A percentile compares a stretch with the other conserved stretches of the same genome.
phyloP scores from a whole-genome alignment of 2,113 vertebrate genomes.

The Sebastes fasciatus region DNA sequence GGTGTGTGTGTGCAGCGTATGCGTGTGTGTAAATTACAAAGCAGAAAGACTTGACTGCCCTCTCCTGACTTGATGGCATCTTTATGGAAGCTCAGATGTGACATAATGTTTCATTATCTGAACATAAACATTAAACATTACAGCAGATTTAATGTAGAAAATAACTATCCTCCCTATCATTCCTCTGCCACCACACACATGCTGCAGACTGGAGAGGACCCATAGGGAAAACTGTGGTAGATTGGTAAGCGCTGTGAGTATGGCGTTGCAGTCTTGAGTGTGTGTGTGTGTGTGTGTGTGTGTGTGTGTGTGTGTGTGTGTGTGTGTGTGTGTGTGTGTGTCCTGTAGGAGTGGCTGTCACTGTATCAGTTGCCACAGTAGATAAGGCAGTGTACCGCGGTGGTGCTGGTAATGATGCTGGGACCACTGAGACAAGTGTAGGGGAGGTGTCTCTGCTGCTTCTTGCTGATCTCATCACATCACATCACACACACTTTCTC shows the following conservation, averaged over 20 bases:
- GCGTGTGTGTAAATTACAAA: conserved; percentile 43
- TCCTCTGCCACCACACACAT: conserved; percentile 48
- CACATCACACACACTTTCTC: conserved; percentile 48
- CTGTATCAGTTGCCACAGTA: conserved; percentile 72
- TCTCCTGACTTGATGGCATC: conserved; percentile 67
- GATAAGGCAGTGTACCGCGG: conserved; percentile 69
- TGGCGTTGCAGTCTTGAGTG: conserved; percentile 23
- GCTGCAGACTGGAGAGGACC: conserved; percentile 25
- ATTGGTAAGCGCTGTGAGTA: conserved; percentile 30
- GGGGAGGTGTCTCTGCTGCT: conserved; percentile 60
- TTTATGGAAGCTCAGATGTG: conserved; percentile 39
- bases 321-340: conserved; percentile 49
- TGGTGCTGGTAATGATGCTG: conserved; percentile 79
- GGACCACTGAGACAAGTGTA: conserved; percentile 70
- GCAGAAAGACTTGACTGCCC: conserved; percentile 68
- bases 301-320: conserved; percentile 4
- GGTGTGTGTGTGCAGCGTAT: conserved; percentile 16
- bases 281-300: conserved; percentile 17
- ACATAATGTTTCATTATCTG: conserved; percentile 53
- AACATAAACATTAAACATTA: conserved; percentile 52
- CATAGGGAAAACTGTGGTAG: conserved; percentile 30
- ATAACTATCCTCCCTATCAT: conserved; percentile 40
- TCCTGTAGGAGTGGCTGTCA: conserved; percentile 71
- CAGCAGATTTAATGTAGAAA: conserved; percentile 39
- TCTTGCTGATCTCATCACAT: conserved; percentile 76